phyloP scores from a whole-genome alignment of 2,888 invertebrate genomes.

The Aquatica leii region DNA sequence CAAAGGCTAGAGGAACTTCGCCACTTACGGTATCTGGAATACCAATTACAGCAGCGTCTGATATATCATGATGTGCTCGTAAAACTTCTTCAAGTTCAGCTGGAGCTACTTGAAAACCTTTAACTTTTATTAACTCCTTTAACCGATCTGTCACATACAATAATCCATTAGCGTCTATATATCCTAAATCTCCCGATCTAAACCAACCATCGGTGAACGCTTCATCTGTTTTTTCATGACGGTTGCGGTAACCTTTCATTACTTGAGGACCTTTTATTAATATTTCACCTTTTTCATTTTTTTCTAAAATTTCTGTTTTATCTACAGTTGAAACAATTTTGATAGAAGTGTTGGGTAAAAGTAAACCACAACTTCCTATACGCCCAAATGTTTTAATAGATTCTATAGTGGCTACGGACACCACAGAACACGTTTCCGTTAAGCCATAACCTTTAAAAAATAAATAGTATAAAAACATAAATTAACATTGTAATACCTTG shows the following conservation, averaged over 20 bases:
- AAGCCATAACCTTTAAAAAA: slow-evolving; percentile 70
- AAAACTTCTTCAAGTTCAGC: slow-evolving; percentile 82
- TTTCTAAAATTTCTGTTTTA: slow-evolving; percentile 47
- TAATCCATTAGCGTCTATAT: slow-evolving; percentile 69
- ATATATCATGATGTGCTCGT: slow-evolving; percentile 73
- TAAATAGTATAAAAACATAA: background rate
- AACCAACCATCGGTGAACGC: slow-evolving; percentile 78
- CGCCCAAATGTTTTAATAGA: slow-evolving; percentile 16
- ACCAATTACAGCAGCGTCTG: slow-evolving; percentile 84
- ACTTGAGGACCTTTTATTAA: slow-evolving; percentile 80
- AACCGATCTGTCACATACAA: slow-evolving; percentile 78
- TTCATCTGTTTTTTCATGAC: slow-evolving; percentile 74
- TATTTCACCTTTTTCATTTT: slow-evolving; percentile 73
- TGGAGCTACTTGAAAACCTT: slow-evolving; percentile 79
- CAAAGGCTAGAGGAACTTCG: slow-evolving; percentile 77
- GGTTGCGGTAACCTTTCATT: slow-evolving; percentile 81
- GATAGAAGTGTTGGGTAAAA: slow-evolving; percentile 68
- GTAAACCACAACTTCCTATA: slow-evolving; percentile 64
- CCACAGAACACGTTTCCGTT: slow-evolving; percentile 71
- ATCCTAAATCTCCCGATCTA: slow-evolving; percentile 69
- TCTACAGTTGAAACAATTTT: slow-evolving; percentile 67
- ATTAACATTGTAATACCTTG: slow-evolving; percentile 48
- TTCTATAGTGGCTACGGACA: slow-evolving; percentile 17
- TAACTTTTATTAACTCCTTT: slow-evolving; percentile 76
- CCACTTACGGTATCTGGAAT: slow-evolving; percentile 72